Percentiles rank a stretch among this genome's conserved stretches.
Conservation (phyloP, 1,140 invertebrate species). For the Saccostrea cuccullata region DNA sequence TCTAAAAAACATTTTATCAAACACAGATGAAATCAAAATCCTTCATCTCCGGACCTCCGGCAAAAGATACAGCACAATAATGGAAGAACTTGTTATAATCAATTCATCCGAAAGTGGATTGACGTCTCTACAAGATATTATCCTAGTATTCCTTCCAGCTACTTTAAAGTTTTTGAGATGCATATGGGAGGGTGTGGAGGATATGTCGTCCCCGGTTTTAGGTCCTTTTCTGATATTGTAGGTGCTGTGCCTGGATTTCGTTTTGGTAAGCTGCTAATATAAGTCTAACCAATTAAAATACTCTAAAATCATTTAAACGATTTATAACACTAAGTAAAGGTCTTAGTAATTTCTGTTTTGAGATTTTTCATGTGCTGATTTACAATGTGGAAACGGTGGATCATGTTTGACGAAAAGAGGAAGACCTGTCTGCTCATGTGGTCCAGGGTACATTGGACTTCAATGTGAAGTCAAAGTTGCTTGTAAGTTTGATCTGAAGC, state of each 20-base stretch:
- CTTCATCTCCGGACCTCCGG: not conserved
- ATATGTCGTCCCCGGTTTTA: not conserved
- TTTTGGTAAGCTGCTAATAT: not conserved
- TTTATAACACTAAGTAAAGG: not conserved
- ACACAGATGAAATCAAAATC: not conserved
- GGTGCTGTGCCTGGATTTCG: not conserved
- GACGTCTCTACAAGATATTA: not conserved
- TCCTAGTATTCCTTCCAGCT: not conserved
- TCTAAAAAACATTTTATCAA: not conserved
- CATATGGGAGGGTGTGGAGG: conserved; percentile 56
- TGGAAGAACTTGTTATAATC: conserved; percentile 42
- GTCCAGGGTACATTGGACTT: not conserved
- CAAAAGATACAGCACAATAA: not conserved
- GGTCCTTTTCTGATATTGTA: not conserved
- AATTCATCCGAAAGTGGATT: conserved; percentile 40
- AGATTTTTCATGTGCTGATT: not conserved
- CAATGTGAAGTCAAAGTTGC: not conserved
- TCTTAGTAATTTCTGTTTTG: not conserved
- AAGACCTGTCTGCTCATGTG: not conserved
- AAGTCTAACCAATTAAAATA: not conserved
- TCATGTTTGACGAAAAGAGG: not conserved
- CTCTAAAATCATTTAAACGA: not conserved
- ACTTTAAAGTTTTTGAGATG: conserved; percentile 52
- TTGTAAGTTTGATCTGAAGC: not conserved
- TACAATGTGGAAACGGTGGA: not conserved